A percentile compares a stretch with the other conserved stretches of the same genome.
These are phyloP conservation scores for Patella ulyssiponensis DNA, from an alignment of 2,888 invertebrate species.

Conservation along the genomic window DNA sequence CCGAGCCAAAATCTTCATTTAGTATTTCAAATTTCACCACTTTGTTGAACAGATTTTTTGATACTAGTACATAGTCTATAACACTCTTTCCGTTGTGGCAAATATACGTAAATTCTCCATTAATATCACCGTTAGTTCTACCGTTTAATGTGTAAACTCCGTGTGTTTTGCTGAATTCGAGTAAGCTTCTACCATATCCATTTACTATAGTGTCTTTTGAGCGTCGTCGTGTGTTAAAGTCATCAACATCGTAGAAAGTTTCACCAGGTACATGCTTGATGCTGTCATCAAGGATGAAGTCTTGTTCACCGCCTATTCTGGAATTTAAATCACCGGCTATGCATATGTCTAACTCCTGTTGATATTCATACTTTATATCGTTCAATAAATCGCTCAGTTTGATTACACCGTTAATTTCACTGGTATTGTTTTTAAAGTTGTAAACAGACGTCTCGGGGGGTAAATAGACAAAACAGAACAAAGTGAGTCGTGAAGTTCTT, in stretches of 20 bases:
- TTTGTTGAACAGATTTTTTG: not conserved
- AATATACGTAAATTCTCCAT: not conserved
- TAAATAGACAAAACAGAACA: not conserved
- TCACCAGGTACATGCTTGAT: not conserved
- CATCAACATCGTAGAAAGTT: not conserved
- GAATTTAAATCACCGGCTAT: slow-evolving; percentile 1
- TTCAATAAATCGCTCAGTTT: not conserved
- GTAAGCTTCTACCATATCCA: not conserved
- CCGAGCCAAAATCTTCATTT: not conserved
- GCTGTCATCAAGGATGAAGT: not conserved
- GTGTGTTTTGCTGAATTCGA: not conserved
- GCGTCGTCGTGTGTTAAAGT: not conserved
- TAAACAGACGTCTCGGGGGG: not conserved
- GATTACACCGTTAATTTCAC: not conserved
- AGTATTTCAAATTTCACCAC: not conserved
- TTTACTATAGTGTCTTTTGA: not conserved
- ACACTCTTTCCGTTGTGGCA: not conserved
- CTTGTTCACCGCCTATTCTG: not conserved
- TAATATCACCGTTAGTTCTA: not conserved
- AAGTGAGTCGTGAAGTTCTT: not conserved
- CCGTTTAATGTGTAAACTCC: not conserved
- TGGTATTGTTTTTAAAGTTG: not conserved
- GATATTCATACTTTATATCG: not conserved
- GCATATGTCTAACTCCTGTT: not conserved
- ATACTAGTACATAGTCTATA: not conserved